Evolutionary conservation across 2,888 invertebrate species (phyloP), one percentile per base, ranked within the genome.

Genomic region (Hydrotaea cyrtoneurina): DNA sequence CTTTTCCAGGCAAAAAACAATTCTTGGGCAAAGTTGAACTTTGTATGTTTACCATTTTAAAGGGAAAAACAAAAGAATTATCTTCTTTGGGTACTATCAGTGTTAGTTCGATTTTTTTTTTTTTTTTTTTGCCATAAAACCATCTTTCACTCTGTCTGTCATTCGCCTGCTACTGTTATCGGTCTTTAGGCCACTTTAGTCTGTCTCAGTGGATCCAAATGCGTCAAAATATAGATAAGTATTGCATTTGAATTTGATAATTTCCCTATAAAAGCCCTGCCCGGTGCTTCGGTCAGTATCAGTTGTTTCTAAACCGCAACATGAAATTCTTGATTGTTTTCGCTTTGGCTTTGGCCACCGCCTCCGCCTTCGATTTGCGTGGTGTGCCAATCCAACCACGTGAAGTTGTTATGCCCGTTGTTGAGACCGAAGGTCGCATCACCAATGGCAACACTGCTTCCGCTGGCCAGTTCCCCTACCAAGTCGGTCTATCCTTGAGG

Each of bases 321-420:
- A 90, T 90, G 91, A 91, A 91, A 86, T 86, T 88, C 43, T 82
- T 91, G 4, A 64, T 89, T 75, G 82, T 88, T 21, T 87, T 90
- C 8, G 88, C 87, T 74, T 73, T 89, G 85, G 88, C 88, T 23
- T 59, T 90, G 86, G 89, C 89, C 74, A 86, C 85, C 59, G 89
- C 87, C 77, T 86, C 88, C 10, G 90, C 87, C 77, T 89, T 88
- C 17, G 84, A 86, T 26, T 73, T 89, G 62, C 86, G 81, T 4
- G 76, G 72, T n/a, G 43, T 57, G 0, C 26, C 73, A 19, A 55
- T 86, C 7, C 39, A 86, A 15, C 80, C 78, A 15, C 86, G 87
- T 72, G 80, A 86, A 50, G 75, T 86, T 53, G 83, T 80, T 15
- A 69, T 86, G 53, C 87, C 88, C 13, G 74, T 57, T 1, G 82